Evolutionary conservation across 2,113 vertebrate species (phyloP).

Genomic region (Dicerorhinus sumatrensis): DNA sequence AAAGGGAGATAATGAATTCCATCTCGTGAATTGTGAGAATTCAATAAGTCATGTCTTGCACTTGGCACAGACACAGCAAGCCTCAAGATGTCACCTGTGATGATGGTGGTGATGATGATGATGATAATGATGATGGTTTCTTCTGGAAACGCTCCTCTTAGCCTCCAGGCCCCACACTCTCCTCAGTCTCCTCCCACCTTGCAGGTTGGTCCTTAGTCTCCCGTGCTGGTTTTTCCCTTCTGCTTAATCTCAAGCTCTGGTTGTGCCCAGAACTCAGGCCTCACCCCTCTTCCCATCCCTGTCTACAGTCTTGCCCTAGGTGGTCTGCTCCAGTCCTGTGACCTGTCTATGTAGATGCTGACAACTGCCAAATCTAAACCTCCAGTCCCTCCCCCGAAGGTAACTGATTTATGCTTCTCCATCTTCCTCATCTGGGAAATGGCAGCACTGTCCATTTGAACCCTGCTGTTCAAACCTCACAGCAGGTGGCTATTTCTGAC

Average conservation of each 20-base stretch:
- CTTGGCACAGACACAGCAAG: neutral
- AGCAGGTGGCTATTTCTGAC: neutral
- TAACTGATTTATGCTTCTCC: neutral
- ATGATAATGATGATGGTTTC: neutral
- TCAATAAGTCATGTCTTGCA: neutral
- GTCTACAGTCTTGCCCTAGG: neutral
- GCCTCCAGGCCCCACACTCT: neutral
- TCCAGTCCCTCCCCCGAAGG: neutral
- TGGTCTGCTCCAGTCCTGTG: neutral
- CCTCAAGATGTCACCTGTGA: neutral
- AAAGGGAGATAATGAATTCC: neutral
- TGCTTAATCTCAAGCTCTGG: neutral
- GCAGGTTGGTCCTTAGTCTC: neutral
- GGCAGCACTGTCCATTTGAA: neutral
- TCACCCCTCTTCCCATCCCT: neutral
- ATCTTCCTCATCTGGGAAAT: neutral
- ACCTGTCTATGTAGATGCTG: neutral
- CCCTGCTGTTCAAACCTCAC: neutral
- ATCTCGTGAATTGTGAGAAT: neutral
- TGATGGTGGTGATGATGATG: no score
- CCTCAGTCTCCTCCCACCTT: no score
- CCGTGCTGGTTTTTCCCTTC: neutral
- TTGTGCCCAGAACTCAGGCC: neutral
- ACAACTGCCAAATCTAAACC: neutral
- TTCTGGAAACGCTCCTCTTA: neutral